A percentile compares a stretch with the other conserved stretches of the same genome.
Evolutionary conservation across 2,113 vertebrate genomes (phyloP).

Genomic region (Phodopus roborovskii): DNA sequence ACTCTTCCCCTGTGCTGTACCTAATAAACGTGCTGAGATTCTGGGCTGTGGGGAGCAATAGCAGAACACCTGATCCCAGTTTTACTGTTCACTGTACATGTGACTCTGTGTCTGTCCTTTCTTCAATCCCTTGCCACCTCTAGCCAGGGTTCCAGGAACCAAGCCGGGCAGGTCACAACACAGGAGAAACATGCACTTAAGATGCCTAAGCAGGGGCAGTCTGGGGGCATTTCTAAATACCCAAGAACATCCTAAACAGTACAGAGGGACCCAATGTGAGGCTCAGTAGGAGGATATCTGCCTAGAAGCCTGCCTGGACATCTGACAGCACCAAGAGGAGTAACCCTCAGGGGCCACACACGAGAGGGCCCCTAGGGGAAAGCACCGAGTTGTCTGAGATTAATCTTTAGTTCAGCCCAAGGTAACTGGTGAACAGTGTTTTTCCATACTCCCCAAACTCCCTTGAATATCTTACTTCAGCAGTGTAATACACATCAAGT

Average conservation of each 20-base stretch:
- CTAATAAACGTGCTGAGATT: neutral
- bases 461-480: neutral
- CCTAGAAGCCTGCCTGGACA: neutral
- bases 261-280: accelerated
- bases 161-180: neutral
- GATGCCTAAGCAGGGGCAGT: neutral
- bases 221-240: neutral
- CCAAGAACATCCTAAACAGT: neutral
- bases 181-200: neutral
- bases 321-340: too few relatives aligned
- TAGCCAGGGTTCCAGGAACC: neutral
- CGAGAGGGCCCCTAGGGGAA: neutral
- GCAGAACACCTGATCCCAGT: neutral
- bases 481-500: neutral
- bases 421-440: neutral
- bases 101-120: neutral
- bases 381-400: neutral
- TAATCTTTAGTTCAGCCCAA: neutral
- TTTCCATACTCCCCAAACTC: neutral
- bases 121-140: neutral
- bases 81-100: neutral
- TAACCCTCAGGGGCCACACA: neutral
- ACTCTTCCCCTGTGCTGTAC: neutral
- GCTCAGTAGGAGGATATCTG: neutral
- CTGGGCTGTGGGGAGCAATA: neutral